These are phyloP conservation scores for Characodon lateralis DNA, from an alignment of 2,797 vertebrate genomes.

Conservation along the genomic window DNA sequence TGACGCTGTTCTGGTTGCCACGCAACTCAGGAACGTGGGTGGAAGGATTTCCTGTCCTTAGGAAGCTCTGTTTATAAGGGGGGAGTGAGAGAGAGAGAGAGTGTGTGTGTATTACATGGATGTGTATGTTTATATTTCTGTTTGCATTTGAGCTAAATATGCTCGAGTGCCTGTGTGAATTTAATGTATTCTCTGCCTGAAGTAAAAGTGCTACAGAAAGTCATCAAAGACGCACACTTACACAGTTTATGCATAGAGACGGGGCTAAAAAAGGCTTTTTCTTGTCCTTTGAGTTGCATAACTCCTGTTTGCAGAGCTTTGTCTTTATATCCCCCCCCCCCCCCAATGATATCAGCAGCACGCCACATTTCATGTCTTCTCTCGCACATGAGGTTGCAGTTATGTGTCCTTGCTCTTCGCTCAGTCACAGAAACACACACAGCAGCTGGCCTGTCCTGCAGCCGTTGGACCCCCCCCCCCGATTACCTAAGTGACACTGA, in stretches of 20 bases:
- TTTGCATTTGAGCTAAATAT: slow-evolving; percentile 39
- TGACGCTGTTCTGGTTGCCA: slow-evolving; percentile 77
- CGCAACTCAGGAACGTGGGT: slow-evolving; percentile 78
- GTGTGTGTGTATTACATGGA: slow-evolving; percentile 15
- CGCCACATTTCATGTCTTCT: slow-evolving; percentile 53
- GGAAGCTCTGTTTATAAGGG: slow-evolving; percentile 79
- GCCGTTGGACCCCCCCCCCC: slow-evolving; percentile 48
- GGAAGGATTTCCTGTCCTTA: slow-evolving; percentile 87
- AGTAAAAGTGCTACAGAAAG: slow-evolving; percentile 57
- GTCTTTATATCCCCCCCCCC: slow-evolving; percentile 43
- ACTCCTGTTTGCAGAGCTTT: slow-evolving; percentile 52
- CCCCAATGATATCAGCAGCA: slow-evolving; percentile 68
- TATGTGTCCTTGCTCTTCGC: slow-evolving; percentile 60
- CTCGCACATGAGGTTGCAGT: slow-evolving; percentile 73
- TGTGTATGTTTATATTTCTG: slow-evolving; percentile 24
- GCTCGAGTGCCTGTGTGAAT: slow-evolving; percentile 56
- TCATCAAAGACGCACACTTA: slow-evolving; percentile 50
- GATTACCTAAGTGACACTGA: slow-evolving; percentile 80
- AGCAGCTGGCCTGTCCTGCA: slow-evolving; percentile 57
- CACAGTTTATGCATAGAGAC: slow-evolving; percentile 7
- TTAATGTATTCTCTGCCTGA: slow-evolving; percentile 63
- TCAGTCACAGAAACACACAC: slow-evolving; percentile 33
- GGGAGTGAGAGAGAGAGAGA: neutral
- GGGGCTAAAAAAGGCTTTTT: slow-evolving; percentile 37
- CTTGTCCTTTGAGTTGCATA: slow-evolving; percentile 65